A percentile compares a stretch with the other conserved stretches of the same genome.
Conservation (phyloP, 2,797 vertebrate species). For the Poliocrania exsul region DNA sequence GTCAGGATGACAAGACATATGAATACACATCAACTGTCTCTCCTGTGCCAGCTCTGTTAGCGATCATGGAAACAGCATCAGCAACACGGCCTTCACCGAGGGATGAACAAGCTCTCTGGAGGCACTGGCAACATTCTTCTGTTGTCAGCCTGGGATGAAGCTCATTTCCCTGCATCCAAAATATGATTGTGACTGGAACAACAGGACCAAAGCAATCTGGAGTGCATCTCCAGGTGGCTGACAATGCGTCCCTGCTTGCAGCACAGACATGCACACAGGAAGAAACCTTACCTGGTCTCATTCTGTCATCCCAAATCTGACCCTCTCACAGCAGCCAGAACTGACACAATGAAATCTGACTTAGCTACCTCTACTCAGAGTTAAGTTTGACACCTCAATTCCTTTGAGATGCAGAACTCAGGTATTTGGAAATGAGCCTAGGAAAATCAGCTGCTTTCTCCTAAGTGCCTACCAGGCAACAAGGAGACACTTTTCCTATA, state of each 20-base stretch:
- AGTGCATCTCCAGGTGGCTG: background rate
- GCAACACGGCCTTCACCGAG: background rate
- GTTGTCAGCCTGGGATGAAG: background rate
- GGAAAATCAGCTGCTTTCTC: conserved; percentile 39
- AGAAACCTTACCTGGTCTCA: background rate
- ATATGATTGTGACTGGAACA: background rate
- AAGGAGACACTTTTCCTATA: background rate
- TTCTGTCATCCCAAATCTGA: conserved; percentile 36
- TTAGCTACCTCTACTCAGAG: background rate
- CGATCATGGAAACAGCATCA: background rate
- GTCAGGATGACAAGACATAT: accelerated
- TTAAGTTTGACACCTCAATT: conserved; percentile 19
- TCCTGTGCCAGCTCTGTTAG: background rate
- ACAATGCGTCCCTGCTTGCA: background rate
- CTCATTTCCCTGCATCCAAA: background rate
- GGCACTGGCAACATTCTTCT: background rate
- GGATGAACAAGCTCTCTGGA: background rate
- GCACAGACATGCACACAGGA: background rate
- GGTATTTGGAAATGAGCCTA: conserved; percentile 50
- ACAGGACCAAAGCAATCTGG: background rate
- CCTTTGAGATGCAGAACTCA: conserved; percentile 31
- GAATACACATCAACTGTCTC: accelerated
- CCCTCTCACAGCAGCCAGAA: background rate
- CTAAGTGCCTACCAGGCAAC: background rate
- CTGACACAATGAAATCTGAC: conserved; percentile 38